phyloP scores from a whole-genome alignment of 2,888 invertebrate genomes.

The Dascillus cervinus region DNA sequence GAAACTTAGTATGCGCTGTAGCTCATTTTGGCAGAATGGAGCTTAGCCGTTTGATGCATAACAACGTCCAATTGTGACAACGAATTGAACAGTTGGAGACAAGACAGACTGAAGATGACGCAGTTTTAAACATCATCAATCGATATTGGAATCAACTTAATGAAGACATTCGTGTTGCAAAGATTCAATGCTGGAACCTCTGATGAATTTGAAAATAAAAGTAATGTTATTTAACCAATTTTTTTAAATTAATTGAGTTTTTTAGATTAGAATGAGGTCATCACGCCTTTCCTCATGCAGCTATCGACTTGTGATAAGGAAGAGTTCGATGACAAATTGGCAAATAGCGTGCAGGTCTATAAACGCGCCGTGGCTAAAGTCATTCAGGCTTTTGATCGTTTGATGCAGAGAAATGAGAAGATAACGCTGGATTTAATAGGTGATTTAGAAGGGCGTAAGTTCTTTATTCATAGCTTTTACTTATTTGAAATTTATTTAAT shows the following conservation, averaged over 20 bases:
- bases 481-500: conserved; percentile 1
- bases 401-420: conserved; percentile 94
- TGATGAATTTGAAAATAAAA: conserved; percentile 91
- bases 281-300: conserved; percentile 91
- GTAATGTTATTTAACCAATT: conserved; percentile 42
- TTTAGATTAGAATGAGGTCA: conserved; percentile 90
- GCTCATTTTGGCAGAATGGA: too few relatives aligned
- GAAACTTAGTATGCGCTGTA: too few relatives aligned
- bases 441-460: conserved; percentile 61
- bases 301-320: conserved; percentile 97
- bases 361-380: conserved; percentile 95
- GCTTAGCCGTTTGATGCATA: too few relatives aligned
- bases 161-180: conserved; percentile 92
- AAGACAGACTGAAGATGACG: conserved; percentile 93
- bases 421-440: conserved; percentile 83
- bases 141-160: conserved; percentile 95
- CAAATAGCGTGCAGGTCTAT: conserved; percentile 92
- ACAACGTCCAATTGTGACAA: conserved; percentile 78
- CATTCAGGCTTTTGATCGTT: conserved; percentile 90
- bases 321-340: conserved; percentile 91
- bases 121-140: conserved; percentile 95
- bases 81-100: conserved; percentile 91
- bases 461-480: conserved; percentile 3
- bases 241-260: conserved; percentile 18
- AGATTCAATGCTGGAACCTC: conserved; percentile 97